Percentiles rank a stretch among this genome's conserved stretches.
Evolutionary conservation across 2,113 vertebrate genomes (phyloP).

Genomic region (Prunella fulvescens): DNA sequence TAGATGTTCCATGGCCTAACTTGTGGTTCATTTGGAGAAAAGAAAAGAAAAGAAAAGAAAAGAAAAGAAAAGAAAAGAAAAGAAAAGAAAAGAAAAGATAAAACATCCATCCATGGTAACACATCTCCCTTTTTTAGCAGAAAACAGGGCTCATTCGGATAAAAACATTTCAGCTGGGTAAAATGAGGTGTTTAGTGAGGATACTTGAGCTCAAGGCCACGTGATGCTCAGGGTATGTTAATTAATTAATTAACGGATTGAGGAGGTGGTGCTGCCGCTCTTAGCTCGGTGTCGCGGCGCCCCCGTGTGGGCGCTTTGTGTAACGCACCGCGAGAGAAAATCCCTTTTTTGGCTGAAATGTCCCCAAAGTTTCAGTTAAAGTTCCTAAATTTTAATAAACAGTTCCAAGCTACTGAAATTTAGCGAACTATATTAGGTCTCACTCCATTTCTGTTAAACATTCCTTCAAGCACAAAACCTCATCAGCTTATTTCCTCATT

Average conservation of each 20-base stretch:
- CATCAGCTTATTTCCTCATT: neutral
- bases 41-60: accelerated
- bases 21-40: neutral
- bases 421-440: neutral
- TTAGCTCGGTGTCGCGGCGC: slow-evolving; percentile 48
- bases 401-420: neutral
- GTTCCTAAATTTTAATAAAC: neutral
- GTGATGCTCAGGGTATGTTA: accelerated
- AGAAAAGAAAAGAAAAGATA: neutral
- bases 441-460: neutral
- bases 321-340: neutral
- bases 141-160: neutral
- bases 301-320: slow-evolving; percentile 61
- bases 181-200: neutral
- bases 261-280: accelerated
- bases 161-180: neutral
- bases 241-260: neutral
- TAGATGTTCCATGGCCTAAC: neutral
- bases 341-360: neutral
- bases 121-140: neutral
- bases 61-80: too few relatives aligned
- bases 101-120: too few relatives aligned
- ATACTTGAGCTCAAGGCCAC: neutral
- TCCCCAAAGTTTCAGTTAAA: neutral
- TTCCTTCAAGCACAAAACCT: neutral